Percentiles rank a stretch among this genome's conserved stretches.
phyloP scores from a whole-genome alignment of 2,797 vertebrate genomes.

The Aulostomus chinensis region DNA sequence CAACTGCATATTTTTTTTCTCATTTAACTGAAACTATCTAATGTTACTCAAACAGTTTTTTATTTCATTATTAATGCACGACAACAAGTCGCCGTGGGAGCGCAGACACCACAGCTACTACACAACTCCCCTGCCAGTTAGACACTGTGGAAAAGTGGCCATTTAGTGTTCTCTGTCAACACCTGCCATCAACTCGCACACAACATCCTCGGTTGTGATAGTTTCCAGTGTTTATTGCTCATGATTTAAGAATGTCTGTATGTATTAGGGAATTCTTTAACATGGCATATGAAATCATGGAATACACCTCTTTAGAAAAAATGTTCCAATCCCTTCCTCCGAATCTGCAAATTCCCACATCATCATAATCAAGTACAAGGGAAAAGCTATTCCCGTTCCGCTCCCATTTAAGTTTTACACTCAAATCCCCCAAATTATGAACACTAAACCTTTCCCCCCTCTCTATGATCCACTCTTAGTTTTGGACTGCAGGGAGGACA shows the following conservation, averaged over 20 bases:
- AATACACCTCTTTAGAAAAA: conserved; percentile 58
- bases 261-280: conserved; percentile 58
- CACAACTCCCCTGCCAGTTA: conserved; percentile 31
- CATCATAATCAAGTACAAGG: conserved; percentile 73
- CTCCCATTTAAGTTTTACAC: conserved; percentile 68
- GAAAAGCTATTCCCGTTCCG: conserved; percentile 60
- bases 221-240: conserved; percentile 52
- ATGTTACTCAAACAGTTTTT: too few relatives aligned
- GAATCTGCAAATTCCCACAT: conserved; percentile 73
- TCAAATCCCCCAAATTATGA: conserved; percentile 77
- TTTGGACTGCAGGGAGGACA: conserved; percentile 63
- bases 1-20: too few relatives aligned
- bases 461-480: conserved; percentile 70
- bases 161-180: conserved; percentile 47
- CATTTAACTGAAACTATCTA: too few relatives aligned
- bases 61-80: conserved; percentile 35
- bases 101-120: conserved; percentile 63
- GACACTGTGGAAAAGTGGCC: conserved; percentile 50
- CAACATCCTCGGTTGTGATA: conserved; percentile 10
- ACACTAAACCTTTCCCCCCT: conserved; percentile 71
- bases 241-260: conserved; percentile 43
- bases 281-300: conserved; percentile 68
- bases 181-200: conserved; percentile 36
- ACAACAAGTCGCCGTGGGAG: conserved; percentile 49
- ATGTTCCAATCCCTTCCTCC: conserved; percentile 68